Evolutionary conservation across 2,113 vertebrate species (phyloP), one percentile per base, ranked within the genome.

Genomic region (Gasterosteus aculeatus): DNA sequence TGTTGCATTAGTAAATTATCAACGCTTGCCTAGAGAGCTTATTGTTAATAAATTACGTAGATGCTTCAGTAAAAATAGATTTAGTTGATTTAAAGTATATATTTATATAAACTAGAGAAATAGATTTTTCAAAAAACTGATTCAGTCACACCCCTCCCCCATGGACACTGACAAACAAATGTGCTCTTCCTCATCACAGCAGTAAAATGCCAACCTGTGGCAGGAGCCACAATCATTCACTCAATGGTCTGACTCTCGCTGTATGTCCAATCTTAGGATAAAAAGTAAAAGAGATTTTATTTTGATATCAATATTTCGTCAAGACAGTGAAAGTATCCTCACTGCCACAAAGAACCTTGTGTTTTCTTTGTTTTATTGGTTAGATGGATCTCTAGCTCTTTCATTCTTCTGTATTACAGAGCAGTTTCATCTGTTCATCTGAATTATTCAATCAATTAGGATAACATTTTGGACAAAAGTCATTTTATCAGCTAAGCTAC

Each of bases 41-140:
- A 75, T 69, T 78, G 58, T 84, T 82, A 73, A 80, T 85, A 78
- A 81, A 87, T 74, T 3, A 85, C 81, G 35, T 19, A 82, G 66
- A 51, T 70, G 54, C 60, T 39, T 69, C 33, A 47, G 63, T 59
- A 69, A 57, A 81, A 31, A 68, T 35, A 65, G 4, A 54, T 54
- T 35, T 35, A 35, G 33, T 35, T 3, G 33, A 35, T 35, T 5
- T 35, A 35, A 35, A 35, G 33, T 35, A 35, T 35, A 35, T 35
- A 35, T 38, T 18, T 10, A 61, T 38, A n/a, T 39, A 41, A 80
- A 75, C 19, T 38, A 42, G 10, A 71, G 51, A n/a, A 77, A 68
- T 63, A 60, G 19, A 74, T 47, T 5, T 14, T 0, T 3, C 63
- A 33, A 56, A 72, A 64, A 9, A 49, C 11, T 62, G 6, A 31